Evolutionary conservation across 2,113 vertebrate genomes (phyloP), one percentile per base, ranked within the genome.

Genomic region (Cygnus buccinator): DNA sequence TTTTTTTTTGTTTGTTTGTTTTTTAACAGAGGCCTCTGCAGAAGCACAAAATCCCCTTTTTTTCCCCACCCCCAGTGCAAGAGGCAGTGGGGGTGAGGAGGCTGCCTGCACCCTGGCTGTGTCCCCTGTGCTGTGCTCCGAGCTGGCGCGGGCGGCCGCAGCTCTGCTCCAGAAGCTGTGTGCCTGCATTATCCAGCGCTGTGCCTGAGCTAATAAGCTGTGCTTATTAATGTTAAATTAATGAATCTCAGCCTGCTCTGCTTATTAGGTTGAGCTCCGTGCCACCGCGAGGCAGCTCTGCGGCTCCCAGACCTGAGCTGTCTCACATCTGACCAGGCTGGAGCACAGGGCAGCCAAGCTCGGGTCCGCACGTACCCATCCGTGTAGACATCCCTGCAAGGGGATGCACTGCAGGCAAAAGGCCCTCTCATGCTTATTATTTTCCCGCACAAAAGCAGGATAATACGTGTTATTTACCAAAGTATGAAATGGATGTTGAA

Each of bases 171-270:
- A 95, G 95, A 77, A 96, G 89, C 94, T 19, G 61, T 84, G 89
- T 29, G 91, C 91, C 94, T 96, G 95, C 57, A 50, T 81, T 74
- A 43, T 17, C 59, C 96, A 97, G 93, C 87, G 17, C 89, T 90
- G 83, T 78, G 91, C 89, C 95, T 92, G 83, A 92, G 94, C 91
- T 97, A 96, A 95, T 96, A 93, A 96, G 96, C 95, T 95, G 95
- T 72, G 94, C 96, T 95, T 97, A 97, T 97, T 97, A 97, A 97
- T 97, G 96, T 97, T 97, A 97, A 97, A 96, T 97, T 97, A 97
- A 96, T 96, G 96, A 97, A 96, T 96, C 94, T 96, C 93, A 96
- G 96, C 95, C 96, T 97, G 95, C 91, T 97, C 96, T 97, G 96
- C 93, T 96, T 96, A 95, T 96, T 95, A 96, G 93, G 96, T 78